Evolutionary conservation across 2,797 vertebrate species (phyloP).

Genomic region (Sphenodon punctatus): DNA sequence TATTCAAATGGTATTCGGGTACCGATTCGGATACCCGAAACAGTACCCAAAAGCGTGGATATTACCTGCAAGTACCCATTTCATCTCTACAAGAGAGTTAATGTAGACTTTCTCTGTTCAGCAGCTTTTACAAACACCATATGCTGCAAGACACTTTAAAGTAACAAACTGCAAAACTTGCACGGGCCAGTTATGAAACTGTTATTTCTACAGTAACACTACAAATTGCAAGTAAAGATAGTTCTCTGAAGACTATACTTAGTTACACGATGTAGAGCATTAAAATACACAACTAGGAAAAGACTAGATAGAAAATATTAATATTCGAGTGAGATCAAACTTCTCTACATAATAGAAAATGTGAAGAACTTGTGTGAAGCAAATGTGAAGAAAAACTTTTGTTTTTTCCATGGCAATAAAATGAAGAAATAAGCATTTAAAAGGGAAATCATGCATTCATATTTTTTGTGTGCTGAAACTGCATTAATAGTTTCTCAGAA

Average conservation of each 20-base stretch:
- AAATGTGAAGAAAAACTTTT: conserved; percentile 57
- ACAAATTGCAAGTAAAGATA: neutral
- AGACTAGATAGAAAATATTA: neutral
- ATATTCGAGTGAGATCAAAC: neutral
- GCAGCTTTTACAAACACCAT: neutral
- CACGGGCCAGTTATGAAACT: neutral
- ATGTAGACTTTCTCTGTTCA: neutral
- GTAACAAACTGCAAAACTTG: conserved; percentile 1
- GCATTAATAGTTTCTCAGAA: conserved; percentile 36
- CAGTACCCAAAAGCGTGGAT: too few species aligned
- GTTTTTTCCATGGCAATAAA: conserved; percentile 49
- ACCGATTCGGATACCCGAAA: too few species aligned
- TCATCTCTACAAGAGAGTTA: neutral
- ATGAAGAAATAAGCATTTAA: conserved; percentile 50
- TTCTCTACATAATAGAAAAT: neutral
- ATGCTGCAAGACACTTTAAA: neutral
- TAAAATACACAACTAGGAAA: neutral
- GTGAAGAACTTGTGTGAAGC: neutral
- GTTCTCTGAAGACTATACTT: neutral
- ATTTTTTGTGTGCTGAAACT: conserved; percentile 19
- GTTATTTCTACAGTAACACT: neutral
- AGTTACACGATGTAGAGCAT: neutral
- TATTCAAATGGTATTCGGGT: too few species aligned
- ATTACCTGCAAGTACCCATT: too few species aligned
- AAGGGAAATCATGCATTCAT: conserved; percentile 28